Conservation (phyloP, 2,113 vertebrate species). For the Gopherus flavomarginatus region DNA sequence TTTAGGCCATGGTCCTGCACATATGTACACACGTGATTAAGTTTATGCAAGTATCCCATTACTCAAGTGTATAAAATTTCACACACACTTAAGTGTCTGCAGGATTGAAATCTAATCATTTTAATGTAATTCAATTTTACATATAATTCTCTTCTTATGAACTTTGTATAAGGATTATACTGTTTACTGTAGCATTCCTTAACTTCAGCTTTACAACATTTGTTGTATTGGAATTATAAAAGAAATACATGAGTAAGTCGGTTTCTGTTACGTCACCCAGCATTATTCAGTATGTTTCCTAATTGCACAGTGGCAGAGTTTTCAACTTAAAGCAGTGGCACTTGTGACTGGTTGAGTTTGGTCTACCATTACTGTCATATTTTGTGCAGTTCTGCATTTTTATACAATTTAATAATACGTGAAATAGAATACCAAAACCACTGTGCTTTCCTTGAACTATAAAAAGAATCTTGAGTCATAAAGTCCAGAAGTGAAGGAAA, state of each 20-base stretch:
- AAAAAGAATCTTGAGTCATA: constrained; percentile 34
- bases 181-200: constrained; percentile 14
- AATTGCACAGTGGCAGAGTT: constrained; percentile 31
- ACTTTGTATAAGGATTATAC: background rate
- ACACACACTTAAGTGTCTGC: background rate
- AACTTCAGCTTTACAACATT: background rate
- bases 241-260: background rate
- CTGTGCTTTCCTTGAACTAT: constrained; percentile 9
- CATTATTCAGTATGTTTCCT: constrained; percentile 38
- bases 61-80: background rate
- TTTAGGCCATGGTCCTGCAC: background rate
- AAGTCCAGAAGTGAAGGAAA: constrained; percentile 13
- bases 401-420: constrained; percentile 40
- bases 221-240: background rate
- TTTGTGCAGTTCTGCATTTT: constrained; percentile 31
- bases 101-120: constrained; percentile 12
- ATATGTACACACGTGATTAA: background rate
- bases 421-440: constrained; percentile 36
- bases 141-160: background rate
- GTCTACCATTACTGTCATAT: constrained; percentile 45
- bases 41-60: background rate
- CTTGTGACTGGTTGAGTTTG: constrained; percentile 19
- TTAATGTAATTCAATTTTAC: background rate
- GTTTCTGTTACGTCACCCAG: constrained; percentile 16
- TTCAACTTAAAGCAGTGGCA: constrained; percentile 37